Conservation (phyloP, 1,140 invertebrate species). For the Agrilus planipennis region DNA sequence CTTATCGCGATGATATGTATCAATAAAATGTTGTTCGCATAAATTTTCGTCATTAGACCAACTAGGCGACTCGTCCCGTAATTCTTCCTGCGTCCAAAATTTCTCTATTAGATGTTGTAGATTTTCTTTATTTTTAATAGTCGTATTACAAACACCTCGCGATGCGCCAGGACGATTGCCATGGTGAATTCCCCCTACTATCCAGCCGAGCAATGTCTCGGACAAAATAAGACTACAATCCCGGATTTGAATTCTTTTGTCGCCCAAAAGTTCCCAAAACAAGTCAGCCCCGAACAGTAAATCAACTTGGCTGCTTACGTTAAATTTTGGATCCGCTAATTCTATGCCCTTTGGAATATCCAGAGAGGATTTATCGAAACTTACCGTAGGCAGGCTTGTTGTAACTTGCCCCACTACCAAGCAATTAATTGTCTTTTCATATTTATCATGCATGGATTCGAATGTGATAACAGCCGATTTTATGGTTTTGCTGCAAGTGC, state of each 20-base stretch:
- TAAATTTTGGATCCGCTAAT: slow-evolving; percentile 4
- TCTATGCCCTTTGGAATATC: slow-evolving; percentile 1
- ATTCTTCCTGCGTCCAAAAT: background rate
- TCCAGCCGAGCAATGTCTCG: background rate
- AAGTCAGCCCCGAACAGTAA: background rate
- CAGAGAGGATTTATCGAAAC: background rate
- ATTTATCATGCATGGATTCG: background rate
- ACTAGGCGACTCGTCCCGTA: background rate
- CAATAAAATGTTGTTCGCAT: background rate
- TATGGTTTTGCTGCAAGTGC: background rate
- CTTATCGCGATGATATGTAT: background rate
- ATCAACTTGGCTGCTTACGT: background rate
- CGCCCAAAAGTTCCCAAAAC: background rate
- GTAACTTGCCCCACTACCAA: background rate
- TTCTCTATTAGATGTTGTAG: background rate
- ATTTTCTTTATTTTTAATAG: background rate
- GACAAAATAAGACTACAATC: background rate
- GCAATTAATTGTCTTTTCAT: background rate
- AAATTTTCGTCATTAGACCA: background rate
- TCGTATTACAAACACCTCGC: background rate
- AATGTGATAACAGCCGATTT: background rate
- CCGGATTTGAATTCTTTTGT: background rate
- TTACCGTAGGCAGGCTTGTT: background rate
- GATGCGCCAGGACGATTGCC: background rate
- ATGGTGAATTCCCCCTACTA: background rate